These are phyloP conservation scores for Parnassius mnemosyne DNA, from an alignment of 2,888 invertebrate genomes.

Conservation along the genomic window DNA sequence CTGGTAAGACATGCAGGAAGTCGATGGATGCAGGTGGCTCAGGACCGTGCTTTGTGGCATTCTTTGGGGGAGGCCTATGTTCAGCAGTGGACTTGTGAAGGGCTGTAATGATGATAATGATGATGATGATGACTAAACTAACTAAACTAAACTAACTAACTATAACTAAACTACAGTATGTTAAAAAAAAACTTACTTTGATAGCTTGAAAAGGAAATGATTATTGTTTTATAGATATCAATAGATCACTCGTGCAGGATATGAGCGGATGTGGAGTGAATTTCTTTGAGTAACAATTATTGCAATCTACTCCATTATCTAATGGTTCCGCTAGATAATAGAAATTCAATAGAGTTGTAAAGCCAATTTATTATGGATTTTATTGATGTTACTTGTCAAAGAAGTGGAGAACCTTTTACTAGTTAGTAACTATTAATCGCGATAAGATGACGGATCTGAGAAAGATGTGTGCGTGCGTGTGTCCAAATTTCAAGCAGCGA, in stretches of 20 bases:
- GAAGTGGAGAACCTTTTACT: slow-evolving; percentile 11
- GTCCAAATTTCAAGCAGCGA: no score
- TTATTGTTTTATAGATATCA: slow-evolving; percentile 12
- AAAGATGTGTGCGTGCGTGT: no score
- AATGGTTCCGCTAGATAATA: slow-evolving; percentile 20
- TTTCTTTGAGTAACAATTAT: slow-evolving; percentile 20
- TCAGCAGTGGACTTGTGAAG: no score
- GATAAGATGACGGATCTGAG: slow-evolving; percentile 10
- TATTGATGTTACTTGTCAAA: slow-evolving; percentile 21
- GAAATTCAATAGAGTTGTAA: slow-evolving; percentile 23
- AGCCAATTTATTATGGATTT: slow-evolving; percentile 23
- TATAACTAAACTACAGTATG: no score
- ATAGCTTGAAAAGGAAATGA: slow-evolving; percentile 7
- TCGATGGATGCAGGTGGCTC: no score
- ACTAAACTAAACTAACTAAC: no score
- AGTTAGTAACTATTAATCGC: slow-evolving; percentile 18
- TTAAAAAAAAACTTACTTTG: neutral
- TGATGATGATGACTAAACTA: no score
- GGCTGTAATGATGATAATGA: no score
- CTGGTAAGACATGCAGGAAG: no score
- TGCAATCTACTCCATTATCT: slow-evolving; percentile 11
- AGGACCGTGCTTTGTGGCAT: no score
- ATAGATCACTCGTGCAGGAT: slow-evolving; percentile 14
- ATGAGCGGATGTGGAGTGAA: slow-evolving; percentile 17
- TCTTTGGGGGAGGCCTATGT: no score